These are phyloP conservation scores for Temnothorax unifasciatus DNA, from an alignment of 2,888 invertebrate species.

Conservation along the genomic window DNA sequence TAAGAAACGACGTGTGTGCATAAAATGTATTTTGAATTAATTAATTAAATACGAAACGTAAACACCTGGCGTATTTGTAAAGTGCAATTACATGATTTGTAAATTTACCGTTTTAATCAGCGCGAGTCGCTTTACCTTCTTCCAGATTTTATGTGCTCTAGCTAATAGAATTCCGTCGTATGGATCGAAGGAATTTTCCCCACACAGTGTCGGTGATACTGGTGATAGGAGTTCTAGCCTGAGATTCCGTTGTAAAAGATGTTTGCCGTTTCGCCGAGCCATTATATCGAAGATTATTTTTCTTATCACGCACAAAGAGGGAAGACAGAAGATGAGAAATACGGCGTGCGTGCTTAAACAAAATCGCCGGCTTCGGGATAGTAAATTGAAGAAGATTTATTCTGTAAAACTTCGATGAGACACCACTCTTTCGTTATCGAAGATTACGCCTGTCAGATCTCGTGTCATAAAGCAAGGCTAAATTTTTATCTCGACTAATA, in stretches of 20 bases:
- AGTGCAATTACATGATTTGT: constrained; percentile 40
- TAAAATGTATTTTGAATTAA: constrained; percentile 40
- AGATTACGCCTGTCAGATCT: not conserved
- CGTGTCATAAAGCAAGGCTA: not conserved
- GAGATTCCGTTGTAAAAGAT: constrained; percentile 58
- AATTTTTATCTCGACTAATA: not conserved
- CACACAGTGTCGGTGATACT: constrained; percentile 33
- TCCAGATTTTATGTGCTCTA: constrained; percentile 56
- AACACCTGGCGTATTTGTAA: constrained; percentile 8
- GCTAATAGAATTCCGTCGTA: constrained; percentile 61
- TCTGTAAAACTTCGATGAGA: not conserved
- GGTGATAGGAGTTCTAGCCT: constrained; percentile 8
- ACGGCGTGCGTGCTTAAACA: constrained; percentile 66
- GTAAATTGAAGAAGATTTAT: constrained; percentile 36
- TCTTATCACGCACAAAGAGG: constrained; percentile 21
- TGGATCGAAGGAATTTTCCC: constrained; percentile 60
- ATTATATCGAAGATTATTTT: constrained; percentile 68
- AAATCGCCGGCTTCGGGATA: constrained; percentile 54
- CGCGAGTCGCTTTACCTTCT: constrained; percentile 10
- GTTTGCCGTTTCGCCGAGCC: constrained; percentile 39
- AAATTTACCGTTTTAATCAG: constrained; percentile 35
- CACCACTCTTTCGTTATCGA: not conserved
- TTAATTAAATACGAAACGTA: constrained; percentile 36
- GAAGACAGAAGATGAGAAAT: constrained; percentile 39
- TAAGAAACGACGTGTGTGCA: not conserved